Base-by-base conservation (phyloP, 2,888 invertebrate species). In the Drosophila sordidapex region DNA sequence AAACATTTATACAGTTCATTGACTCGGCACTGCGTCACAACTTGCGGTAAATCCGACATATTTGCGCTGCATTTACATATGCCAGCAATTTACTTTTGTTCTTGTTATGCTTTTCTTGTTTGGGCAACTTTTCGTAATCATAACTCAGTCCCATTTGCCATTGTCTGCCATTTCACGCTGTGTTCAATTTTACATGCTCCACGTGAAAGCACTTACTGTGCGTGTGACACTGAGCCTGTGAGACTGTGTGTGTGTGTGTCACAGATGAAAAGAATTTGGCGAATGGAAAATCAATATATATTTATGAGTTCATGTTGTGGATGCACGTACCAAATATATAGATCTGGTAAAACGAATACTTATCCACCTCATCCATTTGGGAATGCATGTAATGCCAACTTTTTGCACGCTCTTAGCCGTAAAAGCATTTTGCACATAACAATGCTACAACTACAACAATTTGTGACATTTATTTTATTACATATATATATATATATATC, bases 281-380 rank as follows among this genome's bases (percentile, higher is more conserved):
- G 87, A 85, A 88, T 82, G 86, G 86, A 90, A 86, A 86, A 86
- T 90, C 85, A 87, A 86, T 86, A 90, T 68, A 86, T 90, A 89
- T 90, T 86, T 86, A 86, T 89, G 85, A 83, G 90, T 86, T 88
- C 81, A 87, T 88, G 67, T 75, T 80, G 81, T 69, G 83, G 59
- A 70, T 67, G 75, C 85, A 85, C 89, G 87, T 89, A 86, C 87
- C 58, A 71, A 79, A 76, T 70, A 76, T 64, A 84, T 70, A 52
- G 11, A 46, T 52, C 76, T 70, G 74, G 54, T 66, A 65, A 66
- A 70, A 62, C 70, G 68, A 71, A 72, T 66, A 74, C 75, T 66
- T 72, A 83, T 18, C 36, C 66, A 66, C 81, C 69, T 69, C 59
- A 35, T 31, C 58, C 69, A 53, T 15, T 56, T 46, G 25, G 43